Evolutionary conservation across 2,797 vertebrate species (phyloP).

Genomic region (Acropternis orthonyx): DNA sequence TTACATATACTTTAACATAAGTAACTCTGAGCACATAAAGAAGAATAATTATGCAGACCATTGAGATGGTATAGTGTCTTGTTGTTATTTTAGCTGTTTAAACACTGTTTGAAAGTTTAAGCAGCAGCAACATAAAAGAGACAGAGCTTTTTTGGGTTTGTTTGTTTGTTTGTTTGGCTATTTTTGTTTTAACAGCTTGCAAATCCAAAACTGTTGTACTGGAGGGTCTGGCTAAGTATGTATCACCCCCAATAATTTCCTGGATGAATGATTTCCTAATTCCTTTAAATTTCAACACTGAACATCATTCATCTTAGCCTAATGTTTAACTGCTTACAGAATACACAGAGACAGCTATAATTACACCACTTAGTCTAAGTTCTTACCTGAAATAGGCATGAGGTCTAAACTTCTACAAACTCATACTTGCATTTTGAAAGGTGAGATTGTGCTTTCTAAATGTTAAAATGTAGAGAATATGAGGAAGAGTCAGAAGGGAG

Average conservation of each 20-base stretch:
- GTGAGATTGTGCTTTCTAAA: not conserved
- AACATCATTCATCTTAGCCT: not conserved
- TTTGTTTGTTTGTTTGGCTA: too few relatives aligned
- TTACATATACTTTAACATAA: not conserved
- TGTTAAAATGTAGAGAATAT: not conserved
- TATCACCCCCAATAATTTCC: not conserved
- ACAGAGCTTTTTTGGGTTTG: not conserved
- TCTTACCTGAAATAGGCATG: not conserved
- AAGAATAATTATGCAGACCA: not conserved
- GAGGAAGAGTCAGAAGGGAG: not conserved
- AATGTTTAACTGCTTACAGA: constrained; percentile 15
- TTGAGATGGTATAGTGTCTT: not conserved
- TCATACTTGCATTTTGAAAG: not conserved
- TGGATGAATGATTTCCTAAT: not conserved
- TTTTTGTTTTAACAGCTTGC: not conserved
- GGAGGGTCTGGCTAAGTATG: not conserved
- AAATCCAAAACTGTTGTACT: not conserved
- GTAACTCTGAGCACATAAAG: not conserved
- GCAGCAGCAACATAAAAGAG: not conserved
- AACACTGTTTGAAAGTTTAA: not conserved
- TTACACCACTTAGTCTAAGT: not conserved
- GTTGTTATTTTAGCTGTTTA: not conserved
- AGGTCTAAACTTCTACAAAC: not conserved
- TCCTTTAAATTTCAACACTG: not conserved
- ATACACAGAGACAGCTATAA: not conserved